phyloP scores from a whole-genome alignment of 2,797 vertebrate genomes.

The Thunnus albacares region DNA sequence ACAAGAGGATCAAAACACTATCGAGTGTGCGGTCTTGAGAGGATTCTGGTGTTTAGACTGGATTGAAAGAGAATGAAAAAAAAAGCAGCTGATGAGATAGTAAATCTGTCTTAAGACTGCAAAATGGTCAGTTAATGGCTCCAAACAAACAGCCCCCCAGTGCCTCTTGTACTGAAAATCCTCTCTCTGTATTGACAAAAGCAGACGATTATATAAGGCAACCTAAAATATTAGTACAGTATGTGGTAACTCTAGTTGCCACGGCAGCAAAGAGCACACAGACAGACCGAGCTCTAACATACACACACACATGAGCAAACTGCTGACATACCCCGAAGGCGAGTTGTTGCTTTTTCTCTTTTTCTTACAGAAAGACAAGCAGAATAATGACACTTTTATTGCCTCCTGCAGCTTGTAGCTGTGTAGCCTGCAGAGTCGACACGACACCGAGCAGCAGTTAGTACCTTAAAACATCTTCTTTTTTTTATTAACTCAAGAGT shows the following conservation, averaged over 20 bases:
- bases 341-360: conserved; percentile 19
- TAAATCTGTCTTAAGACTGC: conserved; percentile 34
- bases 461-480: not conserved
- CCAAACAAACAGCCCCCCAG: conserved; percentile 35
- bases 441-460: not conserved
- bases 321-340: conserved; percentile 59
- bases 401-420: conserved; percentile 34
- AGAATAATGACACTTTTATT: conserved; percentile 34
- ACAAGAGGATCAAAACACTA: not conserved
- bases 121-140: conserved; percentile 27
- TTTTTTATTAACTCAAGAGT: not conserved
- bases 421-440: conserved; percentile 23
- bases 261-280: conserved; percentile 66
- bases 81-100: conserved; percentile 24
- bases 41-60: conserved; percentile 34
- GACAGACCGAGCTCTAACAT: conserved; percentile 18
- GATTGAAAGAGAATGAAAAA: not conserved
- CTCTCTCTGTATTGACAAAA: conserved; percentile 49
- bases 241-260: conserved; percentile 64
- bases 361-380: conserved; percentile 12
- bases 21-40: conserved; percentile 3
- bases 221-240: conserved; percentile 67
- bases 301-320: conserved; percentile 38
- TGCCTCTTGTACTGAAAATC: conserved; percentile 23
- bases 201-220: conserved; percentile 68